Percentiles rank a stretch among this genome's conserved stretches.
Evolutionary conservation across 2,888 invertebrate species (phyloP).

Genomic region (Lasius fuliginosus): DNA sequence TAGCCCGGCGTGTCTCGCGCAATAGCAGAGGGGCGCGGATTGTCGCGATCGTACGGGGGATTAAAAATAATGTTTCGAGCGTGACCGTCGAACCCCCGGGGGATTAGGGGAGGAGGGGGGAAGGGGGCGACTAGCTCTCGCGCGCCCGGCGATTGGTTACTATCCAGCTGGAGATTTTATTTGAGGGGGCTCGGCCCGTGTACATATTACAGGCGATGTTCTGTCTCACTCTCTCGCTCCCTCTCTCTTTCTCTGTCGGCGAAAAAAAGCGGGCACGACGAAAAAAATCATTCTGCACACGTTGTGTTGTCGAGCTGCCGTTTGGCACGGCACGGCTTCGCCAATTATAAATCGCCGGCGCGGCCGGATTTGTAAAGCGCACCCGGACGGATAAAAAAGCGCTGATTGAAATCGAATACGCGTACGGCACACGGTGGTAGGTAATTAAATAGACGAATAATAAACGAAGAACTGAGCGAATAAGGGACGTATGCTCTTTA

Average conservation of each 20-base stretch:
- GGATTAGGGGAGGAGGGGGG: conserved; percentile 76
- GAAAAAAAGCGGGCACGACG: conserved; percentile 50
- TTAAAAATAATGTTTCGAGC: conserved; percentile 85
- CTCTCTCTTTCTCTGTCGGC: neutral
- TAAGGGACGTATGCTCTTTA: conserved; percentile 1
- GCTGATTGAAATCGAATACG: conserved; percentile 58
- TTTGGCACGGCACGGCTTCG: conserved; percentile 55
- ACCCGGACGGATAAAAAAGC: conserved; percentile 46
- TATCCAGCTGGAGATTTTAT: conserved; percentile 67
- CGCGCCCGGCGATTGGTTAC: conserved; percentile 64
- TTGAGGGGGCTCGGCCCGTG: conserved; percentile 53
- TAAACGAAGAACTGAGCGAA: conserved; percentile 41
- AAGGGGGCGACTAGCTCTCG: conserved; percentile 51
- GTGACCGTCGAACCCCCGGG: conserved; percentile 81
- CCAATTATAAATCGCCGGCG: conserved; percentile 55
- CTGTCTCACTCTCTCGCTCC: conserved; percentile 2
- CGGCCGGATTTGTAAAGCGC: conserved; percentile 56
- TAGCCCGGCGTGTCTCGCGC: conserved; percentile 74
- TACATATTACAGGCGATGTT: conserved; percentile 57
- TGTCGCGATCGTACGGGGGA: conserved; percentile 79
- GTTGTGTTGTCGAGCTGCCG: conserved; percentile 57
- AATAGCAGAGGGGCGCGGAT: conserved; percentile 52
- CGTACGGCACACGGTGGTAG: conserved; percentile 38
- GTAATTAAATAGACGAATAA: conserved; percentile 52
- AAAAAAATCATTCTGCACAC: conserved; percentile 50